Evolutionary conservation across 2,113 vertebrate species (phyloP).

Genomic region (Vulpes vulpes): DNA sequence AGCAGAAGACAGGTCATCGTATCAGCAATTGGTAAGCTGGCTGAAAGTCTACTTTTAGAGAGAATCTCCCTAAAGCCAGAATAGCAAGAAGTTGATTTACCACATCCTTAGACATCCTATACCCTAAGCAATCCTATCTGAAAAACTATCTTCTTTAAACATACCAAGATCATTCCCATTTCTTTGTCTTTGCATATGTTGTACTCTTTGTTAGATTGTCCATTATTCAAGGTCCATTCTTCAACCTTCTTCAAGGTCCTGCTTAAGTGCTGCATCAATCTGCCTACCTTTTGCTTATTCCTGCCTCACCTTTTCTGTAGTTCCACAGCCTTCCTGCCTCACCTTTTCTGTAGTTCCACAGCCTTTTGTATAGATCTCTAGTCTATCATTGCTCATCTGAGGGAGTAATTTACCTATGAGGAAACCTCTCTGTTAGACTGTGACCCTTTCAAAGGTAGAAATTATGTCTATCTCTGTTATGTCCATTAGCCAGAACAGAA

Average conservation of each 20-base stretch:
- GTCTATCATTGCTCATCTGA: not conserved
- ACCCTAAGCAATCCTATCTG: not conserved
- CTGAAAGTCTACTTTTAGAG: slow-evolving; percentile 29
- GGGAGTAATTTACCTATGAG: not conserved
- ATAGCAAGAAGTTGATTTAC: slow-evolving; percentile 16
- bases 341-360: not conserved
- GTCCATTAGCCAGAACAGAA: slow-evolving; percentile 20
- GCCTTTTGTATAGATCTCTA: slow-evolving; percentile 33
- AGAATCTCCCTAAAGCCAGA: slow-evolving; percentile 24
- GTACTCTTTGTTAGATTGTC: slow-evolving; percentile 7
- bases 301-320: not conserved
- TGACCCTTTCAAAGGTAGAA: slow-evolving; percentile 5
- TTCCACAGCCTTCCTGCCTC: not conserved
- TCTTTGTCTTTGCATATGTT: not conserved
- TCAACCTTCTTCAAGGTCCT: not conserved
- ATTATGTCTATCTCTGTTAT: not conserved
- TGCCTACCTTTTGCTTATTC: slow-evolving; percentile 33
- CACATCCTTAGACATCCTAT: not conserved
- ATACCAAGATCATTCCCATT: not conserved
- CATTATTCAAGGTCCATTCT: not conserved
- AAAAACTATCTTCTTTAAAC: not conserved
- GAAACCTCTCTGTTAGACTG: not conserved
- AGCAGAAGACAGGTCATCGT: slow-evolving; percentile 23
- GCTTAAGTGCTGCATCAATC: not conserved
- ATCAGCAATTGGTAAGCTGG: not conserved